A percentile compares a stretch with the other conserved stretches of the same genome.
Conservation (phyloP, 2,888 invertebrate genomes). For the Lasius platythorax region DNA sequence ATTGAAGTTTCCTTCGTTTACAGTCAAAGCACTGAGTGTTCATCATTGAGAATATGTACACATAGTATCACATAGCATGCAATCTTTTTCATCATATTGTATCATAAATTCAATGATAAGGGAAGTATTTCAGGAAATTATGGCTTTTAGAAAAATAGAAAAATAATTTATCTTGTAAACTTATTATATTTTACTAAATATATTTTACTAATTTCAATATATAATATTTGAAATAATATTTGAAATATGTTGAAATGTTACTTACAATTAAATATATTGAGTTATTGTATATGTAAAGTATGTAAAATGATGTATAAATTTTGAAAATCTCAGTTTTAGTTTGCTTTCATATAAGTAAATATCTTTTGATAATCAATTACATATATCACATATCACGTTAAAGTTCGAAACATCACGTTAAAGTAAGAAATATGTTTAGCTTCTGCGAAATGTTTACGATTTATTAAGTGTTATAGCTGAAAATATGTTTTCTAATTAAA, state of each 20-base stretch:
- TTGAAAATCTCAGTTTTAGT: background rate
- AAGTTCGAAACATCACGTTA: background rate
- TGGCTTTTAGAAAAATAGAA: background rate
- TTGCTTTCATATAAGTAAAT: background rate
- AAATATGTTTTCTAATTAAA: background rate
- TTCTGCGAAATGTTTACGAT: background rate
- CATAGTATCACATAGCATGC: background rate
- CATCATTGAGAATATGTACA: background rate
- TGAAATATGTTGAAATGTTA: background rate
- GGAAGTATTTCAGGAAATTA: background rate
- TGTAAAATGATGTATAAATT: background rate
- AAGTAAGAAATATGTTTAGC: background rate
- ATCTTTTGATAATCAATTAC: background rate
- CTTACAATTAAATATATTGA: background rate
- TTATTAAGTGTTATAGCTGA: background rate
- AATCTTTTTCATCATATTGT: background rate
- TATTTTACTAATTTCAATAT: background rate
- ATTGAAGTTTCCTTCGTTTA: conserved; percentile 28
- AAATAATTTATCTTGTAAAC: background rate
- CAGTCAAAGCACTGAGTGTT: conserved; percentile 18
- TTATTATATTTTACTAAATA: background rate
- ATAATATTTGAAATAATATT: background rate
- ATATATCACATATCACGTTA: background rate
- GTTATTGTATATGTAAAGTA: background rate
- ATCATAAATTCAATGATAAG: background rate